These are phyloP conservation scores for Lonchura striata DNA, from an alignment of 2,113 vertebrate species.

Conservation along the genomic window DNA sequence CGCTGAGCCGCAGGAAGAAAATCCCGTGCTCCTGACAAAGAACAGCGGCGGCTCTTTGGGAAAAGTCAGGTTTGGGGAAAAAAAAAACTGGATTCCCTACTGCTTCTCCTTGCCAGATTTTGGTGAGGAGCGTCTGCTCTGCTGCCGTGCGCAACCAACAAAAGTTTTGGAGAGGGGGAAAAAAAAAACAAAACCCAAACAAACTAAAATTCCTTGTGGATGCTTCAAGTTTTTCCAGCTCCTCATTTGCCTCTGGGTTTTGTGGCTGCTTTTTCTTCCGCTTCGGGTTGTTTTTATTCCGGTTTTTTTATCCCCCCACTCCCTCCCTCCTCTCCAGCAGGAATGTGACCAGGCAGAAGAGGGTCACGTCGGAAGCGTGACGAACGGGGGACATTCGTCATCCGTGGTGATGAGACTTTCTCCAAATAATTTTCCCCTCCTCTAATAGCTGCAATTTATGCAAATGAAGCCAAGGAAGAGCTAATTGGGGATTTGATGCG, in stretches of 20 bases:
- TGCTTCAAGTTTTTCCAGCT: slow-evolving; percentile 32
- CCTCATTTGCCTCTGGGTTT: neutral
- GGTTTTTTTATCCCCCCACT: fast-evolving
- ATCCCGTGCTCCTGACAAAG: neutral
- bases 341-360: neutral
- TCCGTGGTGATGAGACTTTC: neutral
- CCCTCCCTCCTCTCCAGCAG: neutral
- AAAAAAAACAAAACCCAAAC: too few relatives aligned
- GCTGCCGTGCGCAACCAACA: too few relatives aligned
- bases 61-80: neutral
- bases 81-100: too few relatives aligned
- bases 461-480: neutral
- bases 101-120: too few relatives aligned
- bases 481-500: neutral
- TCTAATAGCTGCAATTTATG: neutral
- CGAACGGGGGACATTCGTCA: neutral
- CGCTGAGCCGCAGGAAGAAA: neutral
- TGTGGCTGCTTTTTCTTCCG: neutral
- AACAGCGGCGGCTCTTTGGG: fast-evolving
- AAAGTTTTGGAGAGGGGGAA: neutral
- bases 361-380: neutral
- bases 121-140: too few relatives aligned
- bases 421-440: neutral
- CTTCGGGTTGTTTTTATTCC: neutral
- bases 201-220: neutral